Base-by-base conservation (phyloP, 2,113 vertebrate species). In the Pelobates fuscus region DNA sequence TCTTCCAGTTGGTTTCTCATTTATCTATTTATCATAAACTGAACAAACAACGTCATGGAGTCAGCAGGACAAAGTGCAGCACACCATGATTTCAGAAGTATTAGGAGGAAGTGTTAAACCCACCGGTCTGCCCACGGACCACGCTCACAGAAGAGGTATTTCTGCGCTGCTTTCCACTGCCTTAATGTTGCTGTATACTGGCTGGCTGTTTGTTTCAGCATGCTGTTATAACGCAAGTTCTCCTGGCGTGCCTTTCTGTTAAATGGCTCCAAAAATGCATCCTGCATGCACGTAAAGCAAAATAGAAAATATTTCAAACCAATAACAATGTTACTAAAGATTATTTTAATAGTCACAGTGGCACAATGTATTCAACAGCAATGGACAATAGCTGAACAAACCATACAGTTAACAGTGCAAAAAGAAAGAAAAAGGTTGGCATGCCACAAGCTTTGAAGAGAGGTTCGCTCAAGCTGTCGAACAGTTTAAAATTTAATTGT, bases 121-220 rank as follows among this genome's bases (percentile, higher is more conserved):
- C 84, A 98, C 96, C 90, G 94, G 80, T 97, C 91, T 49, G 93
- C 90, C 97, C 97, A 99, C 27, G 96, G 95, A 6, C 97, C 97
- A 24, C 95, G 89, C 86, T 98, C 96, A 79, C 93, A 94, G 63
- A 92, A 86, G 73, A 98, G 84, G n/a, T 94, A 93, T 7, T 95
- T 89, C 4, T 91, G 92, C 3, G 92, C 85, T 71, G 93, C 89
- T 79, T 93, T 95, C 97, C 97, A 99, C 85, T 92, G 91, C 77
- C 95, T 92, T 79, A 94, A 79, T 41, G 86, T 89, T 64, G 93
- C 87, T 12, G 86, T 86, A 79, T 90, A 92, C 32, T 96, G 95
- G 59, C 89, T 93, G 81, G 90, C 89, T 29, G 96, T 90, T 82
- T 96, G 96, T 78, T 96, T 99, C 52, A 98, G 78, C 93, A 95